Evolutionary conservation across 1,140 invertebrate species (phyloP).

Genomic region (Bombus confusus): DNA sequence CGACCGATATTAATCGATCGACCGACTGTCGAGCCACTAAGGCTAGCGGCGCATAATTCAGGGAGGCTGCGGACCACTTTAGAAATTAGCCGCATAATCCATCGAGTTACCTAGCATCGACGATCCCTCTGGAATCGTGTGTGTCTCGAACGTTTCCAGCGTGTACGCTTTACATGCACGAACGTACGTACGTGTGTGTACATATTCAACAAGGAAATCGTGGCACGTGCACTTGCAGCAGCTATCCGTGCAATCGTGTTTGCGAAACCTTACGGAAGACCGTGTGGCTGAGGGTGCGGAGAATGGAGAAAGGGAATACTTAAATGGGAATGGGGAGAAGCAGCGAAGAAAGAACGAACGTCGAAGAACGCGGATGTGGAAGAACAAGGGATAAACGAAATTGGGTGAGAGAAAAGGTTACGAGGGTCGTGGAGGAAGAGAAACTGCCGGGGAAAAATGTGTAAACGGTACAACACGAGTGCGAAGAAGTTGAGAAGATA

Average conservation of each 20-base stretch:
- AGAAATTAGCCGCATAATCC: slow-evolving; percentile 77
- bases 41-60: slow-evolving; percentile 71
- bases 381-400: background rate
- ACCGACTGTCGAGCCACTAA: slow-evolving; percentile 58
- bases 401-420: background rate
- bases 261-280: background rate
- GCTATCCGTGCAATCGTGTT: slow-evolving; percentile 12
- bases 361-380: too few species aligned
- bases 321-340: background rate
- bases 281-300: too few species aligned
- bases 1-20: slow-evolving; percentile 70
- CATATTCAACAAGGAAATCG: background rate
- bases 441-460: too few species aligned
- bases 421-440: background rate
- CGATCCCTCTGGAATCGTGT: background rate
- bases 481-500: too few species aligned
- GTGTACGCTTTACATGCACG: background rate
- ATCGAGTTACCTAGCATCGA: slow-evolving; percentile 69
- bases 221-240: slow-evolving; percentile 21
- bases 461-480: too few species aligned
- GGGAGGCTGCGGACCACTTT: slow-evolving; percentile 71
- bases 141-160: background rate
- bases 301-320: background rate
- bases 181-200: background rate
- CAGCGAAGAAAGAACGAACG: background rate